Evolutionary conservation across 1,140 invertebrate genomes (phyloP).

Genomic region (Orius insidiosus): DNA sequence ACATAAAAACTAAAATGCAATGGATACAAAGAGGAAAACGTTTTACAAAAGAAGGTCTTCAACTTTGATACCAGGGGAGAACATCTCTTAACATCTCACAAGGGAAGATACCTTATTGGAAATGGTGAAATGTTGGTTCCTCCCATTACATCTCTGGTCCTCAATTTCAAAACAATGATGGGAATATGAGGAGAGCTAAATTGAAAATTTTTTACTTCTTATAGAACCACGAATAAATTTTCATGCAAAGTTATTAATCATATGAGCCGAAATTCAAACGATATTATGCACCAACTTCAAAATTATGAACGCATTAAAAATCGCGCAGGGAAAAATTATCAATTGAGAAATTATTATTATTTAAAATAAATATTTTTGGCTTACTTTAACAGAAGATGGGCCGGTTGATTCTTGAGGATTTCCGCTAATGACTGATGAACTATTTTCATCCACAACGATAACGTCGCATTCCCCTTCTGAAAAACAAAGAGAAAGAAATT

Average conservation of each 20-base stretch:
- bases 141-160: conserved; percentile 17
- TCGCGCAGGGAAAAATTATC: no score
- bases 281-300: no score
- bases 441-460: conserved; percentile 76
- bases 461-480: conserved; percentile 66
- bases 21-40: background rate
- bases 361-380: no score
- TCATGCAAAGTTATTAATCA: no score
- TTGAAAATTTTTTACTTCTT: conserved; percentile 8
- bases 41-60: no score
- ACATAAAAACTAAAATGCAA: background rate
- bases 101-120: conserved; percentile 16
- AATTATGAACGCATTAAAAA: no score
- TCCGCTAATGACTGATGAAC: conserved; percentile 58
- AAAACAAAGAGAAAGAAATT: background rate
- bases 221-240: no score
- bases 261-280: no score
- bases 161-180: conserved; percentile 18
- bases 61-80: no score
- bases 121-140: conserved; percentile 14
- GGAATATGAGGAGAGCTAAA: conserved; percentile 14
- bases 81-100: background rate
- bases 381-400: conserved; percentile 69
- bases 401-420: conserved; percentile 33
- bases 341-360: no score